Evolutionary conservation across 2,888 invertebrate genomes (phyloP).

Genomic region (Trachelus troglodyta): DNA sequence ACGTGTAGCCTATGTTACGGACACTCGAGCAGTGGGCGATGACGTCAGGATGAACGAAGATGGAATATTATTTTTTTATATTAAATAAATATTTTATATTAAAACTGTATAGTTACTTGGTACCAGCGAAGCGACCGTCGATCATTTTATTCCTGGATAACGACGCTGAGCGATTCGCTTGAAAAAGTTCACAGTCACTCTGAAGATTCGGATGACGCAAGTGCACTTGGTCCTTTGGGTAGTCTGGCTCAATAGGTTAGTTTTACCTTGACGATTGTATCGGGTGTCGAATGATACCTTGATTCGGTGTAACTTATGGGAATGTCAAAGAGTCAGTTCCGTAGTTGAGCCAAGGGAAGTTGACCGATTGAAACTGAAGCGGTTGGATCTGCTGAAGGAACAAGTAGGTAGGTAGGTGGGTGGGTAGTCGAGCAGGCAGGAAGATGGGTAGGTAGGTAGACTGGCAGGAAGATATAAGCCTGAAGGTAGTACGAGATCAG

Average conservation of each 20-base stretch:
- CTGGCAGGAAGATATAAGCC: background rate
- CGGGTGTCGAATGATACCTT: background rate
- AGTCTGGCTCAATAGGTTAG: background rate
- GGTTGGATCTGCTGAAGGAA: background rate
- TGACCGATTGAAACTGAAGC: background rate
- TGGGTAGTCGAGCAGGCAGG: background rate
- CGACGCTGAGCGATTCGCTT: background rate
- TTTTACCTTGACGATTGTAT: background rate
- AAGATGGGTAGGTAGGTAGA: background rate
- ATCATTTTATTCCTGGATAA: background rate
- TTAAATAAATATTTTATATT: background rate
- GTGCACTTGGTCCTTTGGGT: background rate
- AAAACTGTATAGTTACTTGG: background rate
- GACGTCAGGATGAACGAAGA: background rate
- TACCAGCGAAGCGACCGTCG: background rate
- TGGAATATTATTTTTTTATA: background rate
- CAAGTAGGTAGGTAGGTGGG: background rate
- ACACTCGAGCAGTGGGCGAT: background rate
- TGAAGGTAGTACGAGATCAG: background rate
- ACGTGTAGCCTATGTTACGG: background rate
- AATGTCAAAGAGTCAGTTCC: background rate
- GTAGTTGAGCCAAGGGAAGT: background rate
- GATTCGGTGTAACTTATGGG: background rate
- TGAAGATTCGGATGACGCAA: background rate
- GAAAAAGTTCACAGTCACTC: background rate